Evolutionary conservation across 2,888 invertebrate genomes (phyloP).

Genomic region (Lobophora halterata): DNA sequence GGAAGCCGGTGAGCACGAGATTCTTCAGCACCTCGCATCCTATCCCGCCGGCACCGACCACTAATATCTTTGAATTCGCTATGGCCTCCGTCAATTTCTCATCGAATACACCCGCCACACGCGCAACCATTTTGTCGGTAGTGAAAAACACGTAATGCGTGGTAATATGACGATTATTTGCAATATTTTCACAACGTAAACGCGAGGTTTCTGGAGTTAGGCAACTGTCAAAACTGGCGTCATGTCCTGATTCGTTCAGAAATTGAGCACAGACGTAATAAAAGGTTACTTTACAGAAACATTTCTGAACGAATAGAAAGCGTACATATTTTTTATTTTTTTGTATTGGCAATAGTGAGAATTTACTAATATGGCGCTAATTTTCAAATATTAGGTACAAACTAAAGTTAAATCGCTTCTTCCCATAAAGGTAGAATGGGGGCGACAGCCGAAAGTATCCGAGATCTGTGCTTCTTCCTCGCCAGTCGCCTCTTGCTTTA

Average conservation of each 20-base stretch:
- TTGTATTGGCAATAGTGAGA: too few species aligned
- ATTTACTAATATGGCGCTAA: too few species aligned
- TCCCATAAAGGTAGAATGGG: too few species aligned
- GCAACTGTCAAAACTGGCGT: conserved; percentile 62
- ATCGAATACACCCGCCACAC: conserved; percentile 84
- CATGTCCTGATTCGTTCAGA: conserved; percentile 35
- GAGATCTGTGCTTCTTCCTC: too few species aligned
- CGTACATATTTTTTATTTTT: too few species aligned
- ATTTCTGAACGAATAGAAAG: too few species aligned
- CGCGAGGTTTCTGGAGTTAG: conserved; percentile 33
- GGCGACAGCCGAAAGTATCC: too few species aligned
- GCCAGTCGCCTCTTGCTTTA: too few species aligned
- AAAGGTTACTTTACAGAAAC: too few species aligned
- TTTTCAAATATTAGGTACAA: too few species aligned
- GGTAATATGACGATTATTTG: conserved; percentile 33
- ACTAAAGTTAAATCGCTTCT: too few species aligned
- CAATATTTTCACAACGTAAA: conserved; percentile 36
- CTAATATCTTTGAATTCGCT: conserved; percentile 86
- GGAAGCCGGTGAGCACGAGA: conserved; percentile 96
- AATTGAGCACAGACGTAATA: too few species aligned
- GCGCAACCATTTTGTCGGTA: conserved; percentile 81
- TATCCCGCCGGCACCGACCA: conserved; percentile 99
- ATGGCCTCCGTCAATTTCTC: conserved; percentile 84
- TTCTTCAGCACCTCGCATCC: conserved; percentile 99
- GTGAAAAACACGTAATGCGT: conserved; percentile 26